phyloP scores from a whole-genome alignment of 2,888 invertebrate species.

The Nomada fucata region DNA sequence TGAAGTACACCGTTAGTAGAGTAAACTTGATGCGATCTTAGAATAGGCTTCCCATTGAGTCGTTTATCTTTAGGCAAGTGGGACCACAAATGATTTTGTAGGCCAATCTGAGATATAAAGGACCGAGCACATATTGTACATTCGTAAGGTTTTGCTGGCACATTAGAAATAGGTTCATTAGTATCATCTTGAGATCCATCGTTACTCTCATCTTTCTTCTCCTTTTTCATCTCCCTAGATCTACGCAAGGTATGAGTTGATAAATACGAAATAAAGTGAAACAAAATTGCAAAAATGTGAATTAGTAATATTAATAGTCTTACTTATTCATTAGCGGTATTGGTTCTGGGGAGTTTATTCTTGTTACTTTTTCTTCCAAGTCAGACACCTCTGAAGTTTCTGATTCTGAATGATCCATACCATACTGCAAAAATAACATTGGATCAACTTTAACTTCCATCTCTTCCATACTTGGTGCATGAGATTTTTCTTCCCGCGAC shows the following conservation, averaged over 20 bases:
- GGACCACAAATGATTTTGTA: slow-evolving; percentile 88
- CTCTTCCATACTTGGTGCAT: slow-evolving; percentile 83
- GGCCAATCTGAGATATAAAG: slow-evolving; percentile 86
- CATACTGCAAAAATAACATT: slow-evolving; percentile 88
- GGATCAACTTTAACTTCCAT: slow-evolving; percentile 90
- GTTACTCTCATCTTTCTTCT: slow-evolving; percentile 54
- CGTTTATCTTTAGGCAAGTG: slow-evolving; percentile 85
- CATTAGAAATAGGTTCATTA: slow-evolving; percentile 54
- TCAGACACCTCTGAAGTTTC: slow-evolving; percentile 80
- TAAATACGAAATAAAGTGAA: not conserved
- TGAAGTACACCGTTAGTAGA: slow-evolving; percentile 80
- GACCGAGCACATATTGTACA: slow-evolving; percentile 86
- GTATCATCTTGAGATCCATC: slow-evolving; percentile 57
- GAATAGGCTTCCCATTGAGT: slow-evolving; percentile 77
- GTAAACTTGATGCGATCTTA: slow-evolving; percentile 77
- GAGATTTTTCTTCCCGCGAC: slow-evolving; percentile 71
- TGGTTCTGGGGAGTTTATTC: slow-evolving; percentile 66
- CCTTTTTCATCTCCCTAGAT: slow-evolving; percentile 62
- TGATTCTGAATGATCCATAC: slow-evolving; percentile 84
- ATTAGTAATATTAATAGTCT: slow-evolving; percentile 23
- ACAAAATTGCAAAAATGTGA: not conserved
- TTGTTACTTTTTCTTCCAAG: slow-evolving; percentile 78
- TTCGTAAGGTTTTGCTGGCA: slow-evolving; percentile 84
- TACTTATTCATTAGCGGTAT: slow-evolving; percentile 73
- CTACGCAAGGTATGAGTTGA: slow-evolving; percentile 37